A percentile compares a stretch with the other conserved stretches of the same genome.
Conservation (phyloP, 2,888 invertebrate species). For the Chaetogeoica ovagalla region DNA sequence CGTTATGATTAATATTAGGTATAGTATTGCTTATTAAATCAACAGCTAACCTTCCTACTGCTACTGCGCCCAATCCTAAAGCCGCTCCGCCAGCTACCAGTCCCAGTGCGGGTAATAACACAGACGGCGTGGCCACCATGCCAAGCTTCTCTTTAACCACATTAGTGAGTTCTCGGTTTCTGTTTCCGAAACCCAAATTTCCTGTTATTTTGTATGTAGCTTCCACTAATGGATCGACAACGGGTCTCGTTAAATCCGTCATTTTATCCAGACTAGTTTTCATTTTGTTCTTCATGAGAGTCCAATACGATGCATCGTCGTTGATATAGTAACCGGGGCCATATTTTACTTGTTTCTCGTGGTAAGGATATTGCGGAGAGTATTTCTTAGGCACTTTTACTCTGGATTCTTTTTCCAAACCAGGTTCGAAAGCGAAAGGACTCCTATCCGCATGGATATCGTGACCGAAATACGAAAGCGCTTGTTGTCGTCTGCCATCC, state of each 20-base stretch:
- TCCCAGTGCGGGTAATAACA: conserved; percentile 75
- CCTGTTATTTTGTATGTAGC: conserved; percentile 79
- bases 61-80: conserved; percentile 77
- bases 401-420: conserved; percentile 57
- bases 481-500: conserved; percentile 56
- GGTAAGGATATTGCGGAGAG: conserved; percentile 45
- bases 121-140: conserved; percentile 64
- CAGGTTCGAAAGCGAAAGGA: conserved; percentile 63
- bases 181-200: conserved; percentile 67
- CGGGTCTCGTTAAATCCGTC: conserved; percentile 69
- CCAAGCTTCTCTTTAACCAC: conserved; percentile 70
- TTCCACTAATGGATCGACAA: conserved; percentile 74
- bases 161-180: conserved; percentile 55
- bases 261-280: conserved; percentile 73
- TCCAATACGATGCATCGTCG: conserved; percentile 70
- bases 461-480: conserved; percentile 62
- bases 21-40: too few species aligned
- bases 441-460: conserved; percentile 66
- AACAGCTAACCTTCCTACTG: conserved; percentile 67
- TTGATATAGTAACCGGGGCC: conserved; percentile 47
- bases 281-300: conserved; percentile 72
- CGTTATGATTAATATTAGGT: too few species aligned
- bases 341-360: conserved; percentile 57
- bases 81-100: conserved; percentile 82
- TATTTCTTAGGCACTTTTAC: conserved; percentile 55